phyloP scores from a whole-genome alignment of 2,888 invertebrate species.

The Venusia cambrica region DNA sequence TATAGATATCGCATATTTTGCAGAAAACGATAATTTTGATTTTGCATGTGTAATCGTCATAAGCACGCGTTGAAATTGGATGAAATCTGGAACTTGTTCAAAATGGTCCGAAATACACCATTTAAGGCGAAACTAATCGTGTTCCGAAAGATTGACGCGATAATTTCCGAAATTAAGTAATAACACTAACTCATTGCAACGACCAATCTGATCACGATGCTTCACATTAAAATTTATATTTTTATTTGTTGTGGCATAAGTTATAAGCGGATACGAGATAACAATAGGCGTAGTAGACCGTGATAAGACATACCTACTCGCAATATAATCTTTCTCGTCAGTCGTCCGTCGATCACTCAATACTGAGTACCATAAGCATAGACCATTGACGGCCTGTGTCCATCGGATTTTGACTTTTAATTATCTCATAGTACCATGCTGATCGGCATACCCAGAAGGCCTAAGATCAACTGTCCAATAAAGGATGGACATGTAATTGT shows the following conservation, averaged over 20 bases:
- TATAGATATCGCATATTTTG: background rate
- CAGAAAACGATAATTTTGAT: constrained; percentile 4
- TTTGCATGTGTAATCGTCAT: constrained; percentile 7
- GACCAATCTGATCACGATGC: constrained; percentile 54
- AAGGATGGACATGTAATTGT: no score
- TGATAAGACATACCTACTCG: no score
- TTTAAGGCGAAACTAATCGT: constrained; percentile 12
- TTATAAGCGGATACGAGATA: constrained; percentile 31
- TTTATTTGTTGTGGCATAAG: constrained; percentile 39
- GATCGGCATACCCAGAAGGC: no score
- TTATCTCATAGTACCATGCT: no score
- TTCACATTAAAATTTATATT: constrained; percentile 77
- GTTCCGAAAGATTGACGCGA: constrained; percentile 46
- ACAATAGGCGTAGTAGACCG: no score
- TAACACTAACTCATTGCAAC: constrained; percentile 70
- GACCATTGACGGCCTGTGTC: no score
- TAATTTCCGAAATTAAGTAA: constrained; percentile 75
- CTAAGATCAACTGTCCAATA: no score
- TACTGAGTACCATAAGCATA: no score
- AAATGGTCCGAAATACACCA: constrained; percentile 1
- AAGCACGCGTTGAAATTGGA: constrained; percentile 4
- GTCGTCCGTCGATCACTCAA: no score
- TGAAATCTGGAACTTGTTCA: background rate
- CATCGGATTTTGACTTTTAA: no score
- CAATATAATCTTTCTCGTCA: no score